A percentile compares a stretch with the other conserved stretches of the same genome.
phyloP scores from a whole-genome alignment of 2,888 invertebrate species.

The Gari tellinella region DNA sequence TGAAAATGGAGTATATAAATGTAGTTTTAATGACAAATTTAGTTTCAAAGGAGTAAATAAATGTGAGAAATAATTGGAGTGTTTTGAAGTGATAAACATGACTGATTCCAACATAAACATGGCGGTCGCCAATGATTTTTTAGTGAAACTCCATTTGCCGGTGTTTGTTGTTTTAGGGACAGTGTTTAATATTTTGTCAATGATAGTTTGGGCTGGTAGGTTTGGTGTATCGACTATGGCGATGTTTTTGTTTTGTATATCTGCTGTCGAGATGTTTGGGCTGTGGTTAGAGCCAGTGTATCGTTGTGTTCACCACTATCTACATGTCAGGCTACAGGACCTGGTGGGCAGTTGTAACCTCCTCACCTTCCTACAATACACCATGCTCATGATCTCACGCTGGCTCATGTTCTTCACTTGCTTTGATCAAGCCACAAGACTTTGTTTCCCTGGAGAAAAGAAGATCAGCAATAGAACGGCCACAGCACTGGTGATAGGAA shows the following conservation, averaged over 20 bases:
- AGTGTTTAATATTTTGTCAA: slow-evolving; percentile 18
- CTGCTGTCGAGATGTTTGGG: slow-evolving; percentile 22
- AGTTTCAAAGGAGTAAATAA: too few species aligned
- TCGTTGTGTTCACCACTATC: slow-evolving; percentile 12
- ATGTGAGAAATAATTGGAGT: too few species aligned
- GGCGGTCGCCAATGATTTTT: not conserved
- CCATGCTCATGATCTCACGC: slow-evolving; percentile 10
- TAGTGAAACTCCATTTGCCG: slow-evolving; percentile 3
- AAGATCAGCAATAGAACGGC: slow-evolving; percentile 8
- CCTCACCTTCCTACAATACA: slow-evolving; percentile 17
- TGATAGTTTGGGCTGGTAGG: slow-evolving; percentile 11
- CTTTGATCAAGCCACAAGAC: slow-evolving; percentile 28
- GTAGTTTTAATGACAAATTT: too few species aligned
- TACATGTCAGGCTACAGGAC: not conserved
- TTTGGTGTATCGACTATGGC: slow-evolving; percentile 4
- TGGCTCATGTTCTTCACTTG: slow-evolving; percentile 35
- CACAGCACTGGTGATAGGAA: not conserved
- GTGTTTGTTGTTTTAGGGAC: slow-evolving; percentile 29
- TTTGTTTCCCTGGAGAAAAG: slow-evolving; percentile 23
- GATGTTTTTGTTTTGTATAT: slow-evolving; percentile 25
- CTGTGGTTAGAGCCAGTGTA: slow-evolving; percentile 38
- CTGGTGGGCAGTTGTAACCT: slow-evolving; percentile 5
- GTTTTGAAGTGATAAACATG: too few species aligned
- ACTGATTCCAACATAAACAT: too few species aligned
- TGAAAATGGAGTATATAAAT: too few species aligned